phyloP scores from a whole-genome alignment of 1,140 invertebrate species.

The Lordiphosa collinella region DNA sequence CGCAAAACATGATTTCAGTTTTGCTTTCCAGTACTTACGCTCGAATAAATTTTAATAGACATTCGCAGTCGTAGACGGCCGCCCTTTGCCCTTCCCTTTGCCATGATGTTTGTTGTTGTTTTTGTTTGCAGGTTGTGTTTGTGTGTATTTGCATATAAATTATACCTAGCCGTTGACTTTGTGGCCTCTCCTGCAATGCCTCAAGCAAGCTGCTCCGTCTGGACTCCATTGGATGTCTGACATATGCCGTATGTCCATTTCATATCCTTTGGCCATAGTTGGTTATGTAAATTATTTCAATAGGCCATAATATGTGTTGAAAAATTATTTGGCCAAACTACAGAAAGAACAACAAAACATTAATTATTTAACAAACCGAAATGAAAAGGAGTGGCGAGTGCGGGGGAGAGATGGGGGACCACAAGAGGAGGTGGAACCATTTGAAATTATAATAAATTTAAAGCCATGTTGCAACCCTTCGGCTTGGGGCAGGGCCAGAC shows the following conservation, averaged over 20 bases:
- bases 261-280: constrained; percentile 63
- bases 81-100: background rate
- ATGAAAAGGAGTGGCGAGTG: constrained; percentile 1
- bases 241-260: constrained; percentile 72
- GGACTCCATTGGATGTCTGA: constrained; percentile 22
- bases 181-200: constrained; percentile 69
- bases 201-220: constrained; percentile 55
- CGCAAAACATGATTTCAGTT: constrained; percentile 73
- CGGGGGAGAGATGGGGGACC: background rate
- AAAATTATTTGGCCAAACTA: constrained; percentile 63
- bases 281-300: constrained; percentile 74
- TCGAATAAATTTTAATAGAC: constrained; percentile 78
- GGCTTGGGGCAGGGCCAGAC: constrained; percentile 28
- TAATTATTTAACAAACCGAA: constrained; percentile 68
- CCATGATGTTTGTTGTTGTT: background rate
- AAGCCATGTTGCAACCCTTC: constrained; percentile 37
- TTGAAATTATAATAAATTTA: constrained; percentile 73
- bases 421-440: constrained; percentile 15
- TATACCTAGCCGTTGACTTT: constrained; percentile 75
- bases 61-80: constrained; percentile 56
- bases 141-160: constrained; percentile 77
- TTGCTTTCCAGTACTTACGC: constrained; percentile 69
- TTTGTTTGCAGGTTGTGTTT: constrained; percentile 23
- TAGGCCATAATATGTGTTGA: constrained; percentile 71
- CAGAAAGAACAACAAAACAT: constrained; percentile 69